Conservation (phyloP, 1,140 invertebrate genomes). For the Bombus huntii region DNA sequence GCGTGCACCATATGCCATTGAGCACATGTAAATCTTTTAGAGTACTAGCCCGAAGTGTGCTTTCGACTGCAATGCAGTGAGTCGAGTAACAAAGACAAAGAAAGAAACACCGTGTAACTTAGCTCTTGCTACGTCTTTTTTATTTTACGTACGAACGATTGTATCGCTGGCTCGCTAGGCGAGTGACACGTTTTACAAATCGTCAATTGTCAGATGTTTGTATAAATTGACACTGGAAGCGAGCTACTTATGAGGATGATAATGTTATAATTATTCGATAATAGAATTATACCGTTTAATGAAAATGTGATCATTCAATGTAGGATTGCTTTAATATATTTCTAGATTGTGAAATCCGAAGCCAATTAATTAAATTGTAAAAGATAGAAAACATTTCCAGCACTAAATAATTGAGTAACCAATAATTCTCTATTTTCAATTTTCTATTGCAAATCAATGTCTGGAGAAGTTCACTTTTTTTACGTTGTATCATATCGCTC, state of each 20-base stretch:
- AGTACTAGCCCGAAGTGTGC: neutral
- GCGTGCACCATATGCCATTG: neutral
- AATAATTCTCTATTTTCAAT: neutral
- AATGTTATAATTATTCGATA: no score
- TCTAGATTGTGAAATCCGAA: no score
- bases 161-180: no score
- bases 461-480: neutral
- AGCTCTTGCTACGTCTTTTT: neutral
- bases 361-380: no score
- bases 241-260: neutral
- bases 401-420: no score
- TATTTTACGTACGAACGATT: neutral
- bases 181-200: neutral
- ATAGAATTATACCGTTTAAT: no score
- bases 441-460: neutral
- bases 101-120: neutral
- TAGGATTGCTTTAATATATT: no score
- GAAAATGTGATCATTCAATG: no score
- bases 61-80: constrained; percentile 12
- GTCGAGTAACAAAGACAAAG: neutral
- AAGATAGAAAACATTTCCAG: no score
- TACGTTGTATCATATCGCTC: neutral
- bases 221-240: neutral
- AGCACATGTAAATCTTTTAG: neutral
- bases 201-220: neutral